phyloP scores from a whole-genome alignment of 2,888 invertebrate species.

The Stramonita haemastoma region DNA sequence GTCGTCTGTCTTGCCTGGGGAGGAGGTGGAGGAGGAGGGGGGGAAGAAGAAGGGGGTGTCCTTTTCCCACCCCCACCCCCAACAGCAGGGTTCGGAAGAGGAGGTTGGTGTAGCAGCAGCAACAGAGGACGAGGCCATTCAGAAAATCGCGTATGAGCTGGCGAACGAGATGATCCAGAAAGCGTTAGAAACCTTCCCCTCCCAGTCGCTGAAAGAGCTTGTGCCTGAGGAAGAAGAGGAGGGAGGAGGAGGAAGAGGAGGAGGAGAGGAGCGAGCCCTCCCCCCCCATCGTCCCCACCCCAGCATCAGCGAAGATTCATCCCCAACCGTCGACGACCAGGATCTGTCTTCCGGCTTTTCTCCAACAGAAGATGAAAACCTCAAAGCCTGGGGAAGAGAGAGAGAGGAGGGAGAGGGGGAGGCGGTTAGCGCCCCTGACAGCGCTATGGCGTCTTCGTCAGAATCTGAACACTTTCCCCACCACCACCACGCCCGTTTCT shows the following conservation, averaged over 20 bases:
- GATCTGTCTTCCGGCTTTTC: not conserved
- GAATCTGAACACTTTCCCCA: not conserved
- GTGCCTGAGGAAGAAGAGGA: not conserved
- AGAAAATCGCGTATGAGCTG: conserved; percentile 60
- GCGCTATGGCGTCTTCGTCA: not conserved
- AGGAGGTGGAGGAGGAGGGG: no score
- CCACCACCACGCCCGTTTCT: not conserved
- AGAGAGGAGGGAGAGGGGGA: not conserved
- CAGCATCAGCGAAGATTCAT: conserved; percentile 38
- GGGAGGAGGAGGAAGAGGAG: not conserved
- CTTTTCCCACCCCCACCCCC: not conserved
- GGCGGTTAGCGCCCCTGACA: not conserved
- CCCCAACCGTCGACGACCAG: conserved; percentile 2
- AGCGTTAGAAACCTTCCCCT: conserved; percentile 64
- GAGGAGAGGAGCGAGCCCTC: not conserved
- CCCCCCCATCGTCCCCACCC: not conserved
- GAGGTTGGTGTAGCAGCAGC: not conserved
- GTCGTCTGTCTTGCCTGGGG: not conserved
- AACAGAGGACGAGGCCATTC: conserved; percentile 40
- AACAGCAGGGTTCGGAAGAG: not conserved
- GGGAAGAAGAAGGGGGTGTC: conserved; percentile 7
- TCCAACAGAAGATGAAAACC: not conserved
- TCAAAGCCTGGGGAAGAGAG: no score
- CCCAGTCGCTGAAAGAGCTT: conserved; percentile 37
- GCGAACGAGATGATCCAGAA: conserved; percentile 66